phyloP scores from a whole-genome alignment of 2,888 invertebrate species.

The Acrobasis repandana region DNA sequence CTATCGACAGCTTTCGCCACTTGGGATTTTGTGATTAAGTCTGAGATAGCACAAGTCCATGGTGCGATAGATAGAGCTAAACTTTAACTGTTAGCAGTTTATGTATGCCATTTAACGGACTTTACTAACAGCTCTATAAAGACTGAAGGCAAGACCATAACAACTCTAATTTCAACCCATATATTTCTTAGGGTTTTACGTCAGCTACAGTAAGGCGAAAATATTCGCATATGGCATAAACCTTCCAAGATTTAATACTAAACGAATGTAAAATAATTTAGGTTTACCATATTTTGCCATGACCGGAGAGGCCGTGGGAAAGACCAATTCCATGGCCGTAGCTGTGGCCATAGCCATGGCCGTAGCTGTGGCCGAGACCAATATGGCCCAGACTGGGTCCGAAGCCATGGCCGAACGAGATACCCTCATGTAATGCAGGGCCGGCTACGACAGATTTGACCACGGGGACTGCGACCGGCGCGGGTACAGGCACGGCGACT shows the following conservation, averaged over 20 bases:
- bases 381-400: slow-evolving; percentile 28
- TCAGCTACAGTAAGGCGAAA: background rate
- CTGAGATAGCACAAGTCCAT: no score
- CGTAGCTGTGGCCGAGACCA: slow-evolving; percentile 38
- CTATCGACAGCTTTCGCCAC: no score
- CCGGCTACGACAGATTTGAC: slow-evolving; percentile 46
- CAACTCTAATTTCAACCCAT: no score
- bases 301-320: slow-evolving; percentile 36
- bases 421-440: slow-evolving; percentile 30
- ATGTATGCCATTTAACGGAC: no score
- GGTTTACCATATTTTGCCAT: slow-evolving; percentile 58
- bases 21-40: no score
- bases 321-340: slow-evolving; percentile 22
- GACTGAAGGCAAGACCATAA: no score
- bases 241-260: slow-evolving; percentile 1
- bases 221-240: background rate
- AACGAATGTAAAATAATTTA: slow-evolving; percentile 11
- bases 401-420: slow-evolving; percentile 35
- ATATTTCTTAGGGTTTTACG: no score
- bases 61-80: no score
- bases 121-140: no score
- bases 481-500: slow-evolving; percentile 67
- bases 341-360: slow-evolving; percentile 25
- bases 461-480: slow-evolving; percentile 61
- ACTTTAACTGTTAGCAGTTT: no score